Evolutionary conservation across 1,140 invertebrate species (phyloP).

Genomic region (Drosophila ogumai): DNA sequence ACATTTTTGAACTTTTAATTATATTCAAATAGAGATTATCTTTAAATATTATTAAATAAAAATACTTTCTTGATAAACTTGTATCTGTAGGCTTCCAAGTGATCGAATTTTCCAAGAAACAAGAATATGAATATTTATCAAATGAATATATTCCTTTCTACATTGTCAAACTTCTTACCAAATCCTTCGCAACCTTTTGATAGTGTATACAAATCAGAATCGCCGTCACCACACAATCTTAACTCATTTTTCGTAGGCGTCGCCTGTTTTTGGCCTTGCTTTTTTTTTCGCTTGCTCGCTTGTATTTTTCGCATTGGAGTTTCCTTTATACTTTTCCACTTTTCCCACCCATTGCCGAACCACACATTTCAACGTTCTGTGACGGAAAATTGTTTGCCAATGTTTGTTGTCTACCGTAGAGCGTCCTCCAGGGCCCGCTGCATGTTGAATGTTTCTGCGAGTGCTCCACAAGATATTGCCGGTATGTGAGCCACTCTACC

Average conservation of each 20-base stretch:
- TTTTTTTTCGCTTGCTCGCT: conserved; percentile 22
- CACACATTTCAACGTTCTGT: conserved; percentile 28
- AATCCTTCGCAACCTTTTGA: not conserved
- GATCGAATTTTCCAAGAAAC: too few species aligned
- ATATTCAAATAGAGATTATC: too few species aligned
- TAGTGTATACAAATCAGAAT: conserved; percentile 21
- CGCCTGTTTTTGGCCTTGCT: conserved; percentile 37
- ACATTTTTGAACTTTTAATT: too few species aligned
- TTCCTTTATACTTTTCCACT: conserved; percentile 25
- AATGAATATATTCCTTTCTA: not conserved
- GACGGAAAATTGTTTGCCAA: conserved; percentile 43
- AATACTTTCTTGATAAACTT: too few species aligned
- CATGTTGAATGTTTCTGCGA: conserved; percentile 84
- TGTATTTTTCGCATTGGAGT: conserved; percentile 31
- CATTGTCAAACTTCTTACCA: not conserved
- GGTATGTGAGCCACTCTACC: conserved; percentile 69
- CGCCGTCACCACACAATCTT: conserved; percentile 3
- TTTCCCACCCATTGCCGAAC: conserved; percentile 9
- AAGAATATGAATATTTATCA: not conserved
- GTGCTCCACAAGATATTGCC: conserved; percentile 80
- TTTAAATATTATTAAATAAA: too few species aligned
- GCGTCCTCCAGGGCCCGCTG: conserved; percentile 58
- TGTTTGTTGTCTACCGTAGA: conserved; percentile 77
- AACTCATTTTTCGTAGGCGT: conserved; percentile 40
- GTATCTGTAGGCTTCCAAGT: too few species aligned